Base-by-base conservation (phyloP, 2,888 invertebrate species). In the Ceriagrion tenellum region DNA sequence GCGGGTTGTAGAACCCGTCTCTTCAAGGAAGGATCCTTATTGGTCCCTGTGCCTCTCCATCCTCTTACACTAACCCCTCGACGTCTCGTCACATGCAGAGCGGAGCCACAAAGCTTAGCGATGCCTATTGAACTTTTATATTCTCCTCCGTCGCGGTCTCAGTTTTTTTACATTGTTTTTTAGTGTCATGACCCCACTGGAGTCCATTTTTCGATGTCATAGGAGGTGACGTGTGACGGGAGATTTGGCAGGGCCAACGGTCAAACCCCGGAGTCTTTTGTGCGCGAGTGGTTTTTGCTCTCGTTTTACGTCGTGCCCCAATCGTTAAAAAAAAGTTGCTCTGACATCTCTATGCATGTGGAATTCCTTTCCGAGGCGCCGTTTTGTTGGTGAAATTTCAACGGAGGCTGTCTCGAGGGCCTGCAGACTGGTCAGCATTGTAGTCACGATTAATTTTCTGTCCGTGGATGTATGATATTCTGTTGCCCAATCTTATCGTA, bases 231-330 rank as follows among this genome's bases (percentile, higher is more conserved):
- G 88, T 47, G 40, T 88, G 88, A 40, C 35, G 47, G 89, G 89
- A 89, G 89, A 89, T 55, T 89, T 89, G 89, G 26, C 89, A 55
- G 89, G 89, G 23, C 55, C 89, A 89, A 55, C 55, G 89, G 89
- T 89, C 55, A 55, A 55, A 20, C 55, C n/a, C 55, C 55, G 89
- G 89, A 89, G 89, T 89, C 55, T 26, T 13, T 20, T 47, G 23
- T 89, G 47, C 40, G 40, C 20, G 88, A 88, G 26, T 18, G 30
- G 16, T 47, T 88, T 88, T 88, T 40, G 88, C 16, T 88, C 88
- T 47, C 23, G 20, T 88, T 47, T 88, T 47, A 20, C 8, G 4
- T 88, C 47, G 40, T 88, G 23, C 88, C 40, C 10, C 88, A 8
- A 26, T 69, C 69, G 69, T 0, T 20, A 4, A 6, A 8, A 69